Conservation (phyloP, 2,888 invertebrate genomes). For the Mythimna lalbum region DNA sequence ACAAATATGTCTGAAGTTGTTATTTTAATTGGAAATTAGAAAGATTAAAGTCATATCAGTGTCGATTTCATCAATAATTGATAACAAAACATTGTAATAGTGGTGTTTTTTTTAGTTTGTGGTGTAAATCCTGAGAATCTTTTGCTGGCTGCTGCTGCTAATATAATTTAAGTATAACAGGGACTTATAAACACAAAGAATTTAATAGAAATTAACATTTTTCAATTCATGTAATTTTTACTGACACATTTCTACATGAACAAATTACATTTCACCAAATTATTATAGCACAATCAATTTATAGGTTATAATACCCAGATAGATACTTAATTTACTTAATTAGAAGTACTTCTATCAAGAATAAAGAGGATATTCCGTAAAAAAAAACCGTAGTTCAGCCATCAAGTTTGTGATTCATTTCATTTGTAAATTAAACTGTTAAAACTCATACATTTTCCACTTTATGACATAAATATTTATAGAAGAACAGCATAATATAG, state of each 20-base stretch:
- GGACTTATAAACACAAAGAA: neutral
- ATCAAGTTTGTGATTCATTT: neutral
- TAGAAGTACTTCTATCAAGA: neutral
- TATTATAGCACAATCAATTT: neutral
- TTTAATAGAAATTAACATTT: neutral
- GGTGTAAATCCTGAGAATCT: neutral
- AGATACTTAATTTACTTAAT: neutral
- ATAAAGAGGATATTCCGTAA: neutral
- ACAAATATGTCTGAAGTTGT: conserved; percentile 2
- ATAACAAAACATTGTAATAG: neutral
- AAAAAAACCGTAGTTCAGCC: neutral
- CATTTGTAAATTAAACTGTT: neutral
- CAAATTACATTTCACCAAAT: too few species aligned
- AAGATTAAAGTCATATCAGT: neutral
- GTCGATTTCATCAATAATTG: neutral
- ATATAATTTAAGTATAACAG: neutral
- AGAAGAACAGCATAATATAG: neutral
- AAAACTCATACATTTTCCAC: neutral
- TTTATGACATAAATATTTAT: neutral
- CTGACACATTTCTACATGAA: neutral
- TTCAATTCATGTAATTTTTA: neutral
- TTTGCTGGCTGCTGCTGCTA: neutral
- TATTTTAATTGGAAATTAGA: neutral
- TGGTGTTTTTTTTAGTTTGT: neutral
- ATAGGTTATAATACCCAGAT: neutral